phyloP scores from a whole-genome alignment of 2,797 vertebrate species.

The Hyperoplus immaculatus region DNA sequence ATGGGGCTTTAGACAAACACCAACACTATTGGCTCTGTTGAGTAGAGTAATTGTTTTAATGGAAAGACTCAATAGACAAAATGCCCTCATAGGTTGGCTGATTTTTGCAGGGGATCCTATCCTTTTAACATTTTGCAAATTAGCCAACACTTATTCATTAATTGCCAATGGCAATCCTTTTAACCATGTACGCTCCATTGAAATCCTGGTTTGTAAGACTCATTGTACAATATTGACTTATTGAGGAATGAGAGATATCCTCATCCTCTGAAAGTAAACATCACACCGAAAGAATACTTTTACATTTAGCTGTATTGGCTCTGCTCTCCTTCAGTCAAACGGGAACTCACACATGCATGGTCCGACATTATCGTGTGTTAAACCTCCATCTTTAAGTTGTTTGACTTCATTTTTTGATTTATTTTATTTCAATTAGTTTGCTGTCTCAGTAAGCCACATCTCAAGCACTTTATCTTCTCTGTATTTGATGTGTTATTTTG shows the following conservation, averaged over 20 bases:
- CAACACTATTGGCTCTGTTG: constrained; percentile 3
- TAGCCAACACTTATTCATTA: constrained; percentile 30
- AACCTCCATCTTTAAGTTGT: neutral
- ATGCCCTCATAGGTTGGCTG: constrained; percentile 7
- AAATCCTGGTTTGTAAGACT: constrained; percentile 11
- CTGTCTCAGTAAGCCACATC: constrained; percentile 4
- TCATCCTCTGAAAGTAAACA: constrained; percentile 6
- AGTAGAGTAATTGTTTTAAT: constrained; percentile 31
- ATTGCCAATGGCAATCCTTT: constrained; percentile 29
- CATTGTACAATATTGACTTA: constrained; percentile 28
- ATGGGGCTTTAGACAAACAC: constrained; percentile 17
- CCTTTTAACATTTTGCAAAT: constrained; percentile 30
- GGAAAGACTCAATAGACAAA: constrained; percentile 28
- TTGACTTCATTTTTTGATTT: too few species aligned
- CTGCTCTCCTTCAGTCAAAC: neutral
- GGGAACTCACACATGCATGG: neutral
- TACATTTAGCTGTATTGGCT: neutral
- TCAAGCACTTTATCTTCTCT: constrained; percentile 18
- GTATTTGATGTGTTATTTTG: constrained; percentile 32
- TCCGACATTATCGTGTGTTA: neutral
- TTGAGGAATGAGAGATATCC: constrained; percentile 10
- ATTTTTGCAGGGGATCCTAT: constrained; percentile 26
- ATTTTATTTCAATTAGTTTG: constrained; percentile 31
- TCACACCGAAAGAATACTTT: neutral
- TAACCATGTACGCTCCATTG: constrained; percentile 1